Evolutionary conservation across 2,797 vertebrate species (phyloP), one percentile per base, ranked within the genome.

Genomic region (Gadopsis marmoratus): DNA sequence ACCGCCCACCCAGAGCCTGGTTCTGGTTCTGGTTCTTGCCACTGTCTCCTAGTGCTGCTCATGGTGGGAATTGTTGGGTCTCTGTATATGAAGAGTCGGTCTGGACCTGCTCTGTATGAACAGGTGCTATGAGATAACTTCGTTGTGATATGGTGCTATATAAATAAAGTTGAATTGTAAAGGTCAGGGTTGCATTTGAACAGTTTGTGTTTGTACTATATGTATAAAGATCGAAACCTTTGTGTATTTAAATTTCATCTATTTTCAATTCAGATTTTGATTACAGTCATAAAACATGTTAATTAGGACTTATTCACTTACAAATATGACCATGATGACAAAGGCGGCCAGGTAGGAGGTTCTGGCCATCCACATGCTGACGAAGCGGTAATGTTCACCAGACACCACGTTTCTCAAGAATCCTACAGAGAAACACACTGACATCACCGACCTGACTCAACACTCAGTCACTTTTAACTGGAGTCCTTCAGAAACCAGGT

Each of bases 291-390:
- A 5, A 53, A 56, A 33, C 8, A 4, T 56, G 29, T 11, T 1
- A 4, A 59, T 1, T 21, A 45, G 31, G 17, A 4, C 16, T 17
- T 4, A 3, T 26, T 31, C 6, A 86, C 98, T 97, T 90, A 99
- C 98, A 0, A 99, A 99, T 70, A 99, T 98, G 88, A 99, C 98
- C 98, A 99, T 99, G 95, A 99, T 99, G 88, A 99, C 97, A 0
- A 98, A 99, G 51, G 98, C 98, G 0, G 98, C 98, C 86, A 99
- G 92, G 79, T 99, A 99, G 0, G 98, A 99, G 0, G 97, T 98
- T 54, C 98, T 95, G 0, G 98, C 98, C 98, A 99, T 99, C 98
- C 98, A 99, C 98, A 99, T 99, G 93, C 98, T 99, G 84, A 99
- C 98, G 7, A 99, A 99, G 62, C 98, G 97, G 74, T 99, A 99